Evolutionary conservation across 2,113 vertebrate genomes (phyloP), one percentile per base, ranked within the genome.

Genomic region (Murina feae): DNA sequence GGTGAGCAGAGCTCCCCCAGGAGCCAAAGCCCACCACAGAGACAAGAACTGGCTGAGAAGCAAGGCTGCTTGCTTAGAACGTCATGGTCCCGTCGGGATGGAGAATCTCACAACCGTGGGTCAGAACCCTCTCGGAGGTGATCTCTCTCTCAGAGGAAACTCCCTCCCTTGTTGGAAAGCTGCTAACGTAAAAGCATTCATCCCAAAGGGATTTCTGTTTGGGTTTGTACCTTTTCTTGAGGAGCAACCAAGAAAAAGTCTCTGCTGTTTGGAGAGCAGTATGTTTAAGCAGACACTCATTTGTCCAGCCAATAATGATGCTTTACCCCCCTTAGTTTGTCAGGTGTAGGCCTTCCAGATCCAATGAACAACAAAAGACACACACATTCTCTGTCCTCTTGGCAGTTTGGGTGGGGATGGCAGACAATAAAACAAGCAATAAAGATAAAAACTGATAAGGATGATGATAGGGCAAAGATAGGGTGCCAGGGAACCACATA

Each of bases 381-480:
- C 25, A 53, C 25, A 65, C 6, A 32, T 39, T 80, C 17, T 78
- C 63, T 95, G 68, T 35, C 42, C 63, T 83, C 42, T 53, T 84
- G 53, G n/a, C 63, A 42, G 44, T 89, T 83, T 89, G 92, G 65
- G 68, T 82, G 60, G 76, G 78, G 58, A 58, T 32, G 13, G 28
- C 93, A 94, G 75, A 53, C 76, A 79, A n/a, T 89, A 74, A 95
- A 80, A 47, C 21, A 68, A 79, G 37, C 86, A 69, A 63, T 81
- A 93, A 83, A 49, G 47, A 60, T 93, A 90, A 96, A 93, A 86
- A 23, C 85, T 32, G 66, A 14, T 69, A 75, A 95, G 69, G 37
- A 28, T 53, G 66, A n/a, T 42, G 74, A 86, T 42, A 49, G 49
- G 44, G 65, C 75, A 86, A 47, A 47, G 42, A 44, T 9, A 30